Percentiles rank a stretch among this genome's conserved stretches.
Conservation (phyloP, 2,113 vertebrate genomes). For the Ceyx cyanopectus region DNA sequence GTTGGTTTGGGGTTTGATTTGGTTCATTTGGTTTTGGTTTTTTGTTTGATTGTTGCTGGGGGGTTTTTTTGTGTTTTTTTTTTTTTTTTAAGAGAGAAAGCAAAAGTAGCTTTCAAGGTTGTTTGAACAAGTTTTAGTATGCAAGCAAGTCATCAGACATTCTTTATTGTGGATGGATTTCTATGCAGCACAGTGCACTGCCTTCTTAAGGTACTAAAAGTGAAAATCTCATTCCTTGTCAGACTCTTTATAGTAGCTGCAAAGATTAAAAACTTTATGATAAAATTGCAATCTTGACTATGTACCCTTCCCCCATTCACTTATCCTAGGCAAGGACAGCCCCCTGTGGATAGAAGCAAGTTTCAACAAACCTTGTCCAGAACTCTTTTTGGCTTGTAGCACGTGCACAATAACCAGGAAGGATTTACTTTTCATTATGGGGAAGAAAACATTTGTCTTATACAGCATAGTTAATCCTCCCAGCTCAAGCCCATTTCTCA, state of each 20-base stretch:
- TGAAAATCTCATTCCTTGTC: background rate
- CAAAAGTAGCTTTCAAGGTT: background rate
- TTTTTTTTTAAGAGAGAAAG: background rate
- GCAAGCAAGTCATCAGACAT: background rate
- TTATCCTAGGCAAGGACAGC: background rate
- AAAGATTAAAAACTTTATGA: background rate
- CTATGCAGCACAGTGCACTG: background rate
- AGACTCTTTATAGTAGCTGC: background rate
- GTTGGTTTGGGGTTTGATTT: too few relatives aligned
- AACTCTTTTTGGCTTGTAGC: background rate
- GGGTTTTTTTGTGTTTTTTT: background rate
- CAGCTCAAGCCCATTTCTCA: background rate
- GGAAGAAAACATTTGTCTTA: background rate
- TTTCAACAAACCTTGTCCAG: background rate
- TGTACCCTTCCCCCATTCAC: background rate
- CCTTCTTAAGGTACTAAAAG: background rate
- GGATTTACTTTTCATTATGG: background rate
- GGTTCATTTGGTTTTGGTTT: too few relatives aligned
- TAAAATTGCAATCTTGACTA: background rate
- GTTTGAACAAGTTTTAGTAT: background rate
- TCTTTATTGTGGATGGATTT: background rate
- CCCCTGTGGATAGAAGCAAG: background rate
- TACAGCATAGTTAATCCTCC: background rate
- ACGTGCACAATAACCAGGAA: background rate
- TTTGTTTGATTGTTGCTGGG: background rate